A percentile compares a stretch with the other conserved stretches of the same genome.
phyloP scores from a whole-genome alignment of 2,888 invertebrate species.

The Charanyca ferruginea region DNA sequence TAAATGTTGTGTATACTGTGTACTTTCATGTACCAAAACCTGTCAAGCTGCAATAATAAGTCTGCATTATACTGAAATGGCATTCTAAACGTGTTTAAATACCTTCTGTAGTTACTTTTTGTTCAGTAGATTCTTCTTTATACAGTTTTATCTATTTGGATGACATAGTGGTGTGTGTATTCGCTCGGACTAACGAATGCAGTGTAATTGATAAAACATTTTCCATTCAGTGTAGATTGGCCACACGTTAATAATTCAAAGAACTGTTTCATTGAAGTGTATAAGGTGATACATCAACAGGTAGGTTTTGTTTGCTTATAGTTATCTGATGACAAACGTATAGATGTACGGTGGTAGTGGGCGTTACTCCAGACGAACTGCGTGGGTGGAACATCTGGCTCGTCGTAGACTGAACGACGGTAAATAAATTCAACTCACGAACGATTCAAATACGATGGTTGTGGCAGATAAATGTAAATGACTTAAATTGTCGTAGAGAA shows the following conservation, averaged over 20 bases:
- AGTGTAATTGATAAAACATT: conserved; percentile 54
- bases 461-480: conserved; percentile 48
- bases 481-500: conserved; percentile 22
- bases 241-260: conserved; percentile 50
- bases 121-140: conserved; percentile 65
- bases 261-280: conserved; percentile 66
- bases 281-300: conserved; percentile 80
- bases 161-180: conserved; percentile 40
- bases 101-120: conserved; percentile 67
- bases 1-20: conserved; percentile 80
- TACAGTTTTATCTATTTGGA: conserved; percentile 41
- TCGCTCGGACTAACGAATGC: conserved; percentile 27
- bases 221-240: conserved; percentile 54
- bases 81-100: conserved; percentile 61
- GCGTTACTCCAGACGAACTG: conserved; percentile 85
- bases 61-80: conserved; percentile 72
- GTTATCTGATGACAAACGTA: conserved; percentile 68
- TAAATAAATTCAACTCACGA: conserved; percentile 76
- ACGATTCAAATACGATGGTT: conserved; percentile 45
- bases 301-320: conserved; percentile 78
- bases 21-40: conserved; percentile 77
- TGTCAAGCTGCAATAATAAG: conserved; percentile 83
- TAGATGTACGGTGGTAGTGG: conserved; percentile 75
- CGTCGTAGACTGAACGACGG: conserved; percentile 74
- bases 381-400: conserved; percentile 83